Conservation (phyloP, 2,113 vertebrate genomes). For the Upupa epops region DNA sequence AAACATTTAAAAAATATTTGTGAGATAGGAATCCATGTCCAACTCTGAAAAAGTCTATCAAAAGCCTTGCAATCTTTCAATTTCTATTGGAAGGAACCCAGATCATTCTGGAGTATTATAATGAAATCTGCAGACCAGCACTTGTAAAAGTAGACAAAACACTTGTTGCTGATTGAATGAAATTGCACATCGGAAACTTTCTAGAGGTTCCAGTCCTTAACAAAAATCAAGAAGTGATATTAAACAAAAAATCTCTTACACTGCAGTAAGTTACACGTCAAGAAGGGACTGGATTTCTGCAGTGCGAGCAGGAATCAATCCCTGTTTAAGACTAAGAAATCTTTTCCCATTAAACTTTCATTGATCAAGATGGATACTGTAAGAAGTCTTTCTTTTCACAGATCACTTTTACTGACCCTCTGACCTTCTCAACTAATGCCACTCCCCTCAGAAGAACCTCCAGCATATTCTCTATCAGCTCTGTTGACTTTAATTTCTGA, state of each 20-base stretch:
- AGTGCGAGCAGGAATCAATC: neutral
- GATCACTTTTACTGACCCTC: neutral
- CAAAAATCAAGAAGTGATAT: neutral
- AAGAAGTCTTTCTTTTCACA: slow-evolving; percentile 3
- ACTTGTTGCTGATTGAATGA: neutral
- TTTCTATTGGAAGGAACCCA: neutral
- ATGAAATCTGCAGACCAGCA: neutral
- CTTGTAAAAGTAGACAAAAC: neutral
- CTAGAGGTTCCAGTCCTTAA: neutral
- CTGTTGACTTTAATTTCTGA: slow-evolving; percentile 2
- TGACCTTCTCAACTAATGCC: neutral
- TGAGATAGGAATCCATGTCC: neutral
- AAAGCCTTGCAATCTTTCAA: neutral
- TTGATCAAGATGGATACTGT: neutral
- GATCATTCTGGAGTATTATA: neutral
- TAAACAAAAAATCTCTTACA: neutral
- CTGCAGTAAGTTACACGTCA: neutral
- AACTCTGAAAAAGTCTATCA: neutral
- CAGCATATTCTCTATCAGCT: neutral
- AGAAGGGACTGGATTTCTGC: neutral
- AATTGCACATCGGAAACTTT: neutral
- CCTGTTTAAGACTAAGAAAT: neutral
- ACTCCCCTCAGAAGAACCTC: accelerated
- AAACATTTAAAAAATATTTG: neutral
- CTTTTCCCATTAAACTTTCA: neutral